Evolutionary conservation across 2,888 invertebrate species (phyloP), one percentile per base, ranked within the genome.

Genomic region (Dryomyza anilis): DNA sequence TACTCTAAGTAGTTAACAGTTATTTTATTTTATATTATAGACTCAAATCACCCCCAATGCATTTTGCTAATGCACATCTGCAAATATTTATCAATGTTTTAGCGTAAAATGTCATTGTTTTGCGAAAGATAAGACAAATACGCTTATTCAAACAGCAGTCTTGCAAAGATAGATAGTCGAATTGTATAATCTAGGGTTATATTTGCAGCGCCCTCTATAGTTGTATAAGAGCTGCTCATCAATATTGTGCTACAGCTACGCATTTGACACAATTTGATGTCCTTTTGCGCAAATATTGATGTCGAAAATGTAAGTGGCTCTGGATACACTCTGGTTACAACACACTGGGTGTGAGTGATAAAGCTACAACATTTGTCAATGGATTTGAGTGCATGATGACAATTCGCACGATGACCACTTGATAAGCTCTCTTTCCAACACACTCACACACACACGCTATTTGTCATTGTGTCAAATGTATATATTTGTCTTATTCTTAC

Each of bases 161-260:
- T n/a, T n/a, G n/a, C n/a, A n/a, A n/a, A n/a, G n/a, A n/a, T n/a
- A n/a, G n/a, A n/a, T n/a, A n/a, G n/a, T n/a, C n/a, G n/a, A n/a
- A n/a, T n/a, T n/a, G n/a, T n/a, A n/a, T n/a, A n/a, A n/a, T n/a
- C n/a, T n/a, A n/a, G n/a, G n/a, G n/a, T n/a, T n/a, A n/a, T n/a
- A n/a, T n/a, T n/a, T n/a, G n/a, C n/a, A n/a, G n/a, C n/a, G n/a
- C n/a, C n/a, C n/a, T n/a, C n/a, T n/a, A n/a, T n/a, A n/a, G n/a
- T n/a, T n/a, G n/a, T n/a, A n/a, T n/a, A n/a, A 64, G 58, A 1
- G 48, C 8, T 19, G 10, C 53, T 53, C 53, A 53, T 53, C 53
- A 30, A 53, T 53, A 33, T 7, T 48, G 23, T 21, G 7, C 12
- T 16, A 21, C 48, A 48, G 3, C 21, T 48, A 19, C 19, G 23